Conservation (phyloP, 2,888 invertebrate genomes). For the Mimas tiliae region DNA sequence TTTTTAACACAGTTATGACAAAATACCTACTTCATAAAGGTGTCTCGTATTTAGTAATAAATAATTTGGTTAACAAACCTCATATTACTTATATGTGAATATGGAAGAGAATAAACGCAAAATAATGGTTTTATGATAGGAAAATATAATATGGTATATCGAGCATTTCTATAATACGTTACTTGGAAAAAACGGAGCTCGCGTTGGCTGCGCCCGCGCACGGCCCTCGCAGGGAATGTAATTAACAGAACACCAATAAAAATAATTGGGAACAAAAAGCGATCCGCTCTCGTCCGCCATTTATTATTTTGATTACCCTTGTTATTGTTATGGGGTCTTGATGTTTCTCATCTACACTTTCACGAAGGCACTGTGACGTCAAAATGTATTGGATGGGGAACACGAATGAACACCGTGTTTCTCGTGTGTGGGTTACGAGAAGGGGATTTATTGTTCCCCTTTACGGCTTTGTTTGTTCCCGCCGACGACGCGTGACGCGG, state of each 20-base stretch:
- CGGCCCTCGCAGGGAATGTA: constrained; percentile 72
- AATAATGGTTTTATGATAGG: background rate
- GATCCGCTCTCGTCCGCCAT: constrained; percentile 69
- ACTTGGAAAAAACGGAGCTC: constrained; percentile 39
- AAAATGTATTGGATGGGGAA: constrained; percentile 1
- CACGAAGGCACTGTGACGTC: constrained; percentile 29
- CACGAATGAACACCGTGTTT: constrained; percentile 40
- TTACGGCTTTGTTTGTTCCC: constrained; percentile 59
- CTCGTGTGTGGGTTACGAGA: constrained; percentile 40
- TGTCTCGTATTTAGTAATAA: no score
- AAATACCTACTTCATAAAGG: no score
- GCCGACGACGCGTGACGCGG: constrained; percentile 57
- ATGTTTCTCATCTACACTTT: constrained; percentile 35
- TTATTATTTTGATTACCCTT: constrained; percentile 78
- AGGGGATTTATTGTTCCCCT: constrained; percentile 55
- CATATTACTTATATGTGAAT: no score
- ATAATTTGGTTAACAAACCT: no score
- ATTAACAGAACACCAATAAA: constrained; percentile 80
- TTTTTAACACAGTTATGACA: no score
- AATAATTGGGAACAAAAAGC: constrained; percentile 79
- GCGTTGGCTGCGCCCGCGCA: constrained; percentile 52
- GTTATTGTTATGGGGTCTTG: constrained; percentile 68
- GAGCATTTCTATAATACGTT: constrained; percentile 15
- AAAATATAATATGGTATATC: background rate
- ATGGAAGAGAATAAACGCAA: background rate